Evolutionary conservation across 2,888 invertebrate genomes (phyloP).

Genomic region (Phorcus lineatus): DNA sequence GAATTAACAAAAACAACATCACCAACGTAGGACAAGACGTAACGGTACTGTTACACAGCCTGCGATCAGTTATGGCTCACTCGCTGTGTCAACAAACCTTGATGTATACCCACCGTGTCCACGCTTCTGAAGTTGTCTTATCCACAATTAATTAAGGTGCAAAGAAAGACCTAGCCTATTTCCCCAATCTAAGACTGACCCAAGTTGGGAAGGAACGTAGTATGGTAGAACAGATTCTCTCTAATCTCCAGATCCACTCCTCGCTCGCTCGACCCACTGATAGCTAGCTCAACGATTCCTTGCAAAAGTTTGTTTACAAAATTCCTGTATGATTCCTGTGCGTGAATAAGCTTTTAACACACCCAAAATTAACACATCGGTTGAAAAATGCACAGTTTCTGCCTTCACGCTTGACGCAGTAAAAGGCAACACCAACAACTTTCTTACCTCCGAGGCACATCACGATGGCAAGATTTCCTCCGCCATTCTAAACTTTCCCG

Average conservation of each 20-base stretch:
- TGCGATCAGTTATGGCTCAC: too few species aligned
- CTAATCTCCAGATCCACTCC: neutral
- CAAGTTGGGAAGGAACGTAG: too few species aligned
- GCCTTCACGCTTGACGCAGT: neutral
- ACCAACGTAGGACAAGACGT: too few species aligned
- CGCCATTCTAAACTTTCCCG: neutral
- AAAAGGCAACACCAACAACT: neutral
- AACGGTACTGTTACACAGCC: too few species aligned
- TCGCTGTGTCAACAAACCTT: too few species aligned
- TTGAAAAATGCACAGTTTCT: neutral
- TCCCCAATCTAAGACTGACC: too few species aligned
- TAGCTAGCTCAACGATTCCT: neutral
- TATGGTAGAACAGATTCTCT: too few species aligned
- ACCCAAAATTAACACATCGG: neutral
- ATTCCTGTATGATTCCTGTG: neutral
- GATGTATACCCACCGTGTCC: too few species aligned
- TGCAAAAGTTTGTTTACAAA: slow-evolving; percentile 12
- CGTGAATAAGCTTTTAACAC: neutral
- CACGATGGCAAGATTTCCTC: neutral
- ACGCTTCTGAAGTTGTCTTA: too few species aligned
- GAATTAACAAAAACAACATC: too few species aligned
- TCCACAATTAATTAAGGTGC: too few species aligned
- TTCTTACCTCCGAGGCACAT: neutral
- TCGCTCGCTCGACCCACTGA: neutral
- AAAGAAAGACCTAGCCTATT: too few species aligned